Evolutionary conservation across 2,888 invertebrate species (phyloP).

Genomic region (Diadegma fenestrale): DNA sequence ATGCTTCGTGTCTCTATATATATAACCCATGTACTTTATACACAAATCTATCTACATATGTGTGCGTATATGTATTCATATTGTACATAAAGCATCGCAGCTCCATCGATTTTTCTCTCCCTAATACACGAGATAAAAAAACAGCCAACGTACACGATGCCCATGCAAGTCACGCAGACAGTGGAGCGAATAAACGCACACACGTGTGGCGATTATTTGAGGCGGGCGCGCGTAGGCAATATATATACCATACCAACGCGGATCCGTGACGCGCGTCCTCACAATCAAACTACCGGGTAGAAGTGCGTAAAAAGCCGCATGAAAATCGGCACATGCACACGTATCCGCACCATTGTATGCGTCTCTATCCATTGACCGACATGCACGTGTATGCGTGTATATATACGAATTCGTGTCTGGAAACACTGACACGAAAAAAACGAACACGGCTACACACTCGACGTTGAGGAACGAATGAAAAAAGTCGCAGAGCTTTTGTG

Average conservation of each 20-base stretch:
- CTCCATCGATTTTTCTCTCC: constrained; percentile 83
- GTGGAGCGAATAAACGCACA: constrained; percentile 8
- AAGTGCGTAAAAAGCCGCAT: constrained; percentile 38
- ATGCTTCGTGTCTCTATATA: background rate
- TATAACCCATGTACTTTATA: background rate
- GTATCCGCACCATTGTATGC: background rate
- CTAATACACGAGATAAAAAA: constrained; percentile 64
- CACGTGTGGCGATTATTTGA: constrained; percentile 51
- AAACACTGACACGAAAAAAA: constrained; percentile 16
- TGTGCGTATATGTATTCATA: constrained; percentile 2
- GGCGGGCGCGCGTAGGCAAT: constrained; percentile 24
- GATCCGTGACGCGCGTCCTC: constrained; percentile 39
- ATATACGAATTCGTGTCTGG: constrained; percentile 2
- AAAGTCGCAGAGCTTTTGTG: constrained; percentile 56
- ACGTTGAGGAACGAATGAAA: constrained; percentile 45
- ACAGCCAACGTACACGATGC: constrained; percentile 20
- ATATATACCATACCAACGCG: constrained; percentile 43
- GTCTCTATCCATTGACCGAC: background rate
- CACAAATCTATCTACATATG: background rate
- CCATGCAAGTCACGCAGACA: constrained; percentile 2
- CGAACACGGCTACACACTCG: constrained; percentile 26
- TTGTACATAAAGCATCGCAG: constrained; percentile 68
- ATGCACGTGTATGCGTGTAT: constrained; percentile 5
- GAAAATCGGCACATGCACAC: constrained; percentile 25
- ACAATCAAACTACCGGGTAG: constrained; percentile 36